Conservation (phyloP, 1,140 invertebrate species). For the Cydia splendana region DNA sequence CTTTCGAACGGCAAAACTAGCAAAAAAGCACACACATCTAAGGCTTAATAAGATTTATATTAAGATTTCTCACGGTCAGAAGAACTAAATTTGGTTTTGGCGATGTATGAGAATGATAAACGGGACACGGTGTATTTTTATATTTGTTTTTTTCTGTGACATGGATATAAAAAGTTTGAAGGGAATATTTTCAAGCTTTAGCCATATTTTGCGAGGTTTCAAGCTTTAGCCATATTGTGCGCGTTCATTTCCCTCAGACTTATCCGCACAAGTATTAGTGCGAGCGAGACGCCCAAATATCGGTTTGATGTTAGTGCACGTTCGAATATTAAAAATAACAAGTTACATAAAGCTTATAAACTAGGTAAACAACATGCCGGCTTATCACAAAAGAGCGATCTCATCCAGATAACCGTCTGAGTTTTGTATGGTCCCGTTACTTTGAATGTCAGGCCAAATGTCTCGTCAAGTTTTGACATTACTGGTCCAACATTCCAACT, state of each 20-base stretch:
- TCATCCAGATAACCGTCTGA: not conserved
- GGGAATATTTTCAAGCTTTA: too few relatives aligned
- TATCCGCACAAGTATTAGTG: too few relatives aligned
- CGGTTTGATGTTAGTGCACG: too few relatives aligned
- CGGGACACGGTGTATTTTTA: not conserved
- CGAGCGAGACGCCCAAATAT: too few relatives aligned
- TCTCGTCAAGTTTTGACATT: constrained; percentile 5
- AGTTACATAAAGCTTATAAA: not conserved
- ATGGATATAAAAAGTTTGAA: too few relatives aligned
- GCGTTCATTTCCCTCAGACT: too few relatives aligned
- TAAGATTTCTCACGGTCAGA: not conserved
- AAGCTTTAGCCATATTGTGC: too few relatives aligned
- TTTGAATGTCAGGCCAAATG: not conserved
- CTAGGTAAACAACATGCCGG: not conserved
- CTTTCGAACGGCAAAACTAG: too few relatives aligned
- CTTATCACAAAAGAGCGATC: not conserved
- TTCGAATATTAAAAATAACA: too few relatives aligned
- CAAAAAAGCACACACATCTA: too few relatives aligned
- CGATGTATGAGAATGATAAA: not conserved
- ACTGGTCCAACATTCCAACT: not conserved
- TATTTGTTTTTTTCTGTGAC: not conserved
- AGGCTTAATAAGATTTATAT: not conserved
- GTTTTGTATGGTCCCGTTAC: not conserved
- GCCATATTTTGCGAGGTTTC: too few relatives aligned
- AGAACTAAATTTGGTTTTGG: not conserved